phyloP scores from a whole-genome alignment of 2,113 vertebrate species.

The Gracilinanus agilis region DNA sequence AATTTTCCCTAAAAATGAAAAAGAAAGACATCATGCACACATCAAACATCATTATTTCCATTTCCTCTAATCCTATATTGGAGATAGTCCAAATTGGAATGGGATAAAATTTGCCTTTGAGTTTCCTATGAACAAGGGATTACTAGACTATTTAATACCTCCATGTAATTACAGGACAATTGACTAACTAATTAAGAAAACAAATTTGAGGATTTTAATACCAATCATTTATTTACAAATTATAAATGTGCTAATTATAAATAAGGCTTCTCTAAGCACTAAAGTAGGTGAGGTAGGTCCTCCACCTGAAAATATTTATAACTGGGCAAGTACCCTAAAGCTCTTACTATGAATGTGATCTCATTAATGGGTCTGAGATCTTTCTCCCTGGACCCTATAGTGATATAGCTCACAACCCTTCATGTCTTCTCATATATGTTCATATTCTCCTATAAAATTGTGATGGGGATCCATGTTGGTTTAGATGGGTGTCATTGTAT shows the following conservation, averaged over 20 bases:
- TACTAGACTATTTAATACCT: background rate
- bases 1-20: background rate
- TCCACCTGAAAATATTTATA: background rate
- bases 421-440: background rate
- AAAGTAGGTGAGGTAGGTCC: background rate
- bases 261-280: background rate
- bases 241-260: background rate
- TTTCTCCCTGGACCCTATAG: background rate
- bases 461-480: too few species aligned
- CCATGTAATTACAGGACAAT: background rate
- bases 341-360: background rate
- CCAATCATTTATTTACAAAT: background rate
- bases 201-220: background rate
- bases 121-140: background rate
- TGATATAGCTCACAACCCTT: background rate
- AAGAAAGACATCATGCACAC: background rate
- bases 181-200: background rate
- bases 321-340: background rate
- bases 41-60: background rate
- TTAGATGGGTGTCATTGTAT: background rate
- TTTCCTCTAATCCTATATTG: background rate
- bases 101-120: background rate
- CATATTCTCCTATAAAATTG: background rate
- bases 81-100: background rate
- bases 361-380: background rate